Percentiles rank a stretch among this genome's conserved stretches.
These are phyloP conservation scores for Baryphthengus martii DNA, from an alignment of 2,113 vertebrate species.

Conservation along the genomic window DNA sequence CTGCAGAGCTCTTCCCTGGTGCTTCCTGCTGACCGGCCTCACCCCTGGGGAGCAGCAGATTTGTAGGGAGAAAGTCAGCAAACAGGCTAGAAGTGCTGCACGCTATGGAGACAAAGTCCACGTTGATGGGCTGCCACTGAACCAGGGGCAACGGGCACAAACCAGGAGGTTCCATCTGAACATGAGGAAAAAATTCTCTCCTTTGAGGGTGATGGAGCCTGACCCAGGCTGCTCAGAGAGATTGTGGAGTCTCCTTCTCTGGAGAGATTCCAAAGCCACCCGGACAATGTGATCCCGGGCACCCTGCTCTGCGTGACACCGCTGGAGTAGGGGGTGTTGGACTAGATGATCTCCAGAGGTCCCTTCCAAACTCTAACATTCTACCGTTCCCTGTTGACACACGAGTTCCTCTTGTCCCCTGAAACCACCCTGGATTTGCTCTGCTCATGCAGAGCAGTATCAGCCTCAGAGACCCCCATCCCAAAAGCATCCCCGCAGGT, in stretches of 20 bases:
- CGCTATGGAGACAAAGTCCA: fast-evolving
- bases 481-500: not conserved
- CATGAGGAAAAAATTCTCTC: not conserved
- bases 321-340: not conserved
- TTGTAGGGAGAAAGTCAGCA: constrained; percentile 18
- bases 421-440: not conserved
- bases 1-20: not conserved
- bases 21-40: not conserved
- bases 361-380: not conserved
- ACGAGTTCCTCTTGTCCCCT: not conserved
- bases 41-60: not conserved
- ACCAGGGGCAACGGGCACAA: not conserved
- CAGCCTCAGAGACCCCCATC: not conserved
- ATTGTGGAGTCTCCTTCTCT: not conserved
- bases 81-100: not conserved
- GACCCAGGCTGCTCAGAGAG: not conserved
- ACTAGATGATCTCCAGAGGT: not conserved
- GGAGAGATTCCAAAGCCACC: not conserved
- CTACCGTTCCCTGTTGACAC: not conserved
- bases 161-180: not conserved
- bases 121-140: not conserved
- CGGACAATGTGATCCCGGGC: not conserved
- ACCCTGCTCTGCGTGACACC: not conserved
- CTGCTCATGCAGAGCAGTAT: not conserved
- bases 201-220: not conserved